phyloP scores from a whole-genome alignment of 2,888 invertebrate species.

The Chrysolina americana region DNA sequence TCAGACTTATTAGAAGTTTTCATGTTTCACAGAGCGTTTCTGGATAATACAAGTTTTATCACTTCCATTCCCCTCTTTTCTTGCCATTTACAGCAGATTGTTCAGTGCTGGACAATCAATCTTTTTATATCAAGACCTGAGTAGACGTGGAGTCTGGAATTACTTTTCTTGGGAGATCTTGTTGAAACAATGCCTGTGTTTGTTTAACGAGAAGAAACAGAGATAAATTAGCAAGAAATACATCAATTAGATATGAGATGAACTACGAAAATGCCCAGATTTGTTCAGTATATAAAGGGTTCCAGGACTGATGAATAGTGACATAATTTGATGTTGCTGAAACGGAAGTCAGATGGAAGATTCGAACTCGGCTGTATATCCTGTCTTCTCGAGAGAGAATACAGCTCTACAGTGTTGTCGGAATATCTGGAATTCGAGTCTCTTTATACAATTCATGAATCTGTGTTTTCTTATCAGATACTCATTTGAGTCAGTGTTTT shows the following conservation, averaged over 20 bases:
- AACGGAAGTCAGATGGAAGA: too few species aligned
- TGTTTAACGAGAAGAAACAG: conserved; percentile 2
- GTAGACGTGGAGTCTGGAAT: conserved; percentile 40
- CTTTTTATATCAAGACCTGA: conserved; percentile 45
- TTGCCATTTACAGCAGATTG: conserved; percentile 33
- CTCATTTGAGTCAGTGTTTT: too few species aligned
- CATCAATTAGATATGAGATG: conserved; percentile 5
- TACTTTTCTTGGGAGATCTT: conserved; percentile 28
- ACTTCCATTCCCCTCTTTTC: conserved; percentile 7
- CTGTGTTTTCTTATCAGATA: too few species aligned
- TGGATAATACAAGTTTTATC: neutral
- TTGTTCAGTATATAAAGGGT: neutral
- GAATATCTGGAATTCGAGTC: too few species aligned
- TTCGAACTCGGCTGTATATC: too few species aligned
- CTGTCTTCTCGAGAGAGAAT: too few species aligned
- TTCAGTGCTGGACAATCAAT: conserved; percentile 43
- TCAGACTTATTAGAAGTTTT: neutral
- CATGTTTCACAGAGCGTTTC: neutral
- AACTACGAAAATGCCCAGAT: neutral
- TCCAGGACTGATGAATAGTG: neutral
- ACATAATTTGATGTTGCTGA: neutral
- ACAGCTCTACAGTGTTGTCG: too few species aligned
- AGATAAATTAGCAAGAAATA: conserved; percentile 9
- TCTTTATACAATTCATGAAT: too few species aligned
- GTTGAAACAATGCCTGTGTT: conserved; percentile 10